These are phyloP conservation scores for Deilephila elpenor DNA, from an alignment of 2,888 invertebrate genomes.

Conservation along the genomic window DNA sequence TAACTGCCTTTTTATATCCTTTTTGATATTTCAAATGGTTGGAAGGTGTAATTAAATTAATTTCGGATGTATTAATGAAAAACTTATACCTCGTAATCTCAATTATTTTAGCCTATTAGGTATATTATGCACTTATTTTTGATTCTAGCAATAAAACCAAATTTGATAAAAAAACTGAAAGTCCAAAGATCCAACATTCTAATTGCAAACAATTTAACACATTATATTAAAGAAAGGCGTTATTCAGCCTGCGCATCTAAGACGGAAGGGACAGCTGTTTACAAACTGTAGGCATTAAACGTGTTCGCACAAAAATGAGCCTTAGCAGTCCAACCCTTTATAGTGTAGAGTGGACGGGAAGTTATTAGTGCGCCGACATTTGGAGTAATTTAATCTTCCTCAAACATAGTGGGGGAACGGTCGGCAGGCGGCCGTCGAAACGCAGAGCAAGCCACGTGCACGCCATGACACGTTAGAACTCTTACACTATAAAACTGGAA, in stretches of 20 bases:
- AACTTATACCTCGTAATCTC: too few species aligned
- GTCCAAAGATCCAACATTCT: too few species aligned
- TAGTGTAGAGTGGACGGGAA: slow-evolving; percentile 43
- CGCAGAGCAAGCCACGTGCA: slow-evolving; percentile 46
- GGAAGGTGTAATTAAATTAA: too few species aligned
- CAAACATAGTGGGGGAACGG: slow-evolving; percentile 49
- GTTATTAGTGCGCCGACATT: slow-evolving; percentile 59
- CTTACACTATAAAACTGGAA: slow-evolving; percentile 46
- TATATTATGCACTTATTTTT: neutral
- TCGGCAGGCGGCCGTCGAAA: slow-evolving; percentile 46
- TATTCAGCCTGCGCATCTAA: neutral
- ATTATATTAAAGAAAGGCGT: neutral
- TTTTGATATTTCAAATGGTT: too few species aligned
- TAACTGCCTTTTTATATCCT: too few species aligned
- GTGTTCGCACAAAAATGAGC: slow-evolving; percentile 50
- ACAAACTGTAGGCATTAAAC: slow-evolving; percentile 48
- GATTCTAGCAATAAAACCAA: neutral
- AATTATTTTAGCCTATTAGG: too few species aligned
- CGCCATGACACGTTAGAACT: slow-evolving; percentile 52
- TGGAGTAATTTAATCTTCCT: slow-evolving; percentile 70
- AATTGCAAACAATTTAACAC: neutral
- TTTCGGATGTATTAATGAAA: too few species aligned
- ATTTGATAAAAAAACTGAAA: too few species aligned
- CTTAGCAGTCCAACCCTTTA: slow-evolving; percentile 45
- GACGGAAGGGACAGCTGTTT: slow-evolving; percentile 47